Conservation (phyloP, 2,113 vertebrate genomes). For the Megaceryle maxima region DNA sequence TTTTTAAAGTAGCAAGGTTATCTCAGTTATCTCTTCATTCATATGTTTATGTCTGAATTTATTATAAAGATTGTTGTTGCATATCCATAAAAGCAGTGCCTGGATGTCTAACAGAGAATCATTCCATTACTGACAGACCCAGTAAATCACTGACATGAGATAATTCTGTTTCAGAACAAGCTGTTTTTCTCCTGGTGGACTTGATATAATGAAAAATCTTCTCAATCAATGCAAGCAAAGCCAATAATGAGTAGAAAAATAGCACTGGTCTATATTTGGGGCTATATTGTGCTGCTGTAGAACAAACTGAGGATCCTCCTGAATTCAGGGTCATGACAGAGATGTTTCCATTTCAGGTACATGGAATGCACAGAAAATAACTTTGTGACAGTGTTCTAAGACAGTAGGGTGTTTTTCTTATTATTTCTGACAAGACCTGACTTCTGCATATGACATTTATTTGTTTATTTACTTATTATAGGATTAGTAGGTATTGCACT, state of each 20-base stretch:
- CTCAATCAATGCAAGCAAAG: background rate
- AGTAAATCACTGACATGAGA: background rate
- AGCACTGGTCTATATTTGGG: background rate
- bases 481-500: background rate
- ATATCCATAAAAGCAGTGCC: background rate
- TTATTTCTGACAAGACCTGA: background rate
- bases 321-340: background rate
- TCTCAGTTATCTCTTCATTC: background rate
- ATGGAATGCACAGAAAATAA: background rate
- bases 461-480: background rate
- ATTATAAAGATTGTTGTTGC: background rate
- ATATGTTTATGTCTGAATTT: background rate
- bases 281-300: background rate
- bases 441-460: background rate
- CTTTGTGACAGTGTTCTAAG: background rate
- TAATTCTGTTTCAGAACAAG: background rate
- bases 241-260: background rate
- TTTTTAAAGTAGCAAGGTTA: background rate
- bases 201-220: background rate
- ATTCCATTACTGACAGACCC: background rate
- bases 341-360: background rate
- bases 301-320: background rate
- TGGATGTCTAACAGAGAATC: background rate
- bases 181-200: background rate
- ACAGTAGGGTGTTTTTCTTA: background rate